Evolutionary conservation across 2,888 invertebrate species (phyloP).

Genomic region (Mechanitis mazaeus): DNA sequence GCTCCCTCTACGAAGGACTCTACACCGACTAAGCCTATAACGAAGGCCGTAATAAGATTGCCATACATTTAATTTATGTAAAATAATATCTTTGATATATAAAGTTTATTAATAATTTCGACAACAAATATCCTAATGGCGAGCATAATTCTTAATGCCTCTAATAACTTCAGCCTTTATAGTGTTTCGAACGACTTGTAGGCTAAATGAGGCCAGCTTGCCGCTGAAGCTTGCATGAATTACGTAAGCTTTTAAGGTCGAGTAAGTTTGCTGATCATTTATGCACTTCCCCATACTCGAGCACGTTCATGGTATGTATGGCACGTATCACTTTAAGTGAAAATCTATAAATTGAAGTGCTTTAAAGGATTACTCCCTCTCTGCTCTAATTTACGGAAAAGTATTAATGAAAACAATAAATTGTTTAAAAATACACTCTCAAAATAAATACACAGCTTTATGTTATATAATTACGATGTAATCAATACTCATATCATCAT

Average conservation of each 20-base stretch:
- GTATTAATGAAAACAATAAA: no score
- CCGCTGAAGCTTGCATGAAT: slow-evolving; percentile 39
- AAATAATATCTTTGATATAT: neutral
- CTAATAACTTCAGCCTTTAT: slow-evolving; percentile 24
- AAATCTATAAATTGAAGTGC: slow-evolving; percentile 1
- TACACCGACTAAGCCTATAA: slow-evolving; percentile 70
- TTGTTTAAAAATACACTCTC: no score
- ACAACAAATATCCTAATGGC: neutral
- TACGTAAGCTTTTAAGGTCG: slow-evolving; percentile 50
- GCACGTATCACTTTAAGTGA: slow-evolving; percentile 16
- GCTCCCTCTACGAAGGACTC: slow-evolving; percentile 86
- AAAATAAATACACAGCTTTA: no score
- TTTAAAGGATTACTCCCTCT: neutral
- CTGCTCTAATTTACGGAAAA: no score
- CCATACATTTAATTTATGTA: neutral
- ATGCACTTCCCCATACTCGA: slow-evolving; percentile 42
- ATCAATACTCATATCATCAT: no score
- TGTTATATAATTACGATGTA: no score
- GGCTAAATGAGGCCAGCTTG: slow-evolving; percentile 41
- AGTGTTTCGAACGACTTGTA: slow-evolving; percentile 32
- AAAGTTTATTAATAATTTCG: neutral
- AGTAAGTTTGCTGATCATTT: slow-evolving; percentile 52
- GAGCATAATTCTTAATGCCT: slow-evolving; percentile 19
- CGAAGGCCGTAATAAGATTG: neutral
- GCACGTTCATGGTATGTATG: slow-evolving; percentile 38